Percentiles rank a stretch among this genome's conserved stretches.
These are phyloP conservation scores for Heterodera carotae DNA, from an alignment of 1,140 invertebrate genomes.

Conservation along the genomic window DNA sequence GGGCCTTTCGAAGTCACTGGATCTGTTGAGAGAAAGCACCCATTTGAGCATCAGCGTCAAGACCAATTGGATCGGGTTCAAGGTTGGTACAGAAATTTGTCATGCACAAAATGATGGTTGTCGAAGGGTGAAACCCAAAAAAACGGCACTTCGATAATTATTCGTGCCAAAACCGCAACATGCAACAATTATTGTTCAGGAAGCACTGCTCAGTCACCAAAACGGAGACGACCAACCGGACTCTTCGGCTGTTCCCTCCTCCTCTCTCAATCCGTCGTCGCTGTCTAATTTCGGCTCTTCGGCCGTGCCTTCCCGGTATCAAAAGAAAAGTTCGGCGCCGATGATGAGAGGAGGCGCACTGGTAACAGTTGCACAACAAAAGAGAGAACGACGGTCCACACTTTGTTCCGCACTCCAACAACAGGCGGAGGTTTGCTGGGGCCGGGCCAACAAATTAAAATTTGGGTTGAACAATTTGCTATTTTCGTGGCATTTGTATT, in stretches of 20 bases:
- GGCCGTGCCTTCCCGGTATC: conserved; percentile 37
- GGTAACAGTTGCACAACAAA: background rate
- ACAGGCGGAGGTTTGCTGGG: conserved; percentile 17
- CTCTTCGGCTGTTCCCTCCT: background rate
- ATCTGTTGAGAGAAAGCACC: conserved; percentile 86
- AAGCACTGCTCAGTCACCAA: conserved; percentile 22
- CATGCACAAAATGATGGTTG: background rate
- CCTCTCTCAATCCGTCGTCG: background rate
- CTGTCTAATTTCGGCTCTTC: background rate
- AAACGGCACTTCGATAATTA: no score
- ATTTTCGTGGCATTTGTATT: no score
- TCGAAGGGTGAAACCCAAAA: no score
- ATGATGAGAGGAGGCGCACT: background rate
- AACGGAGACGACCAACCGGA: conserved; percentile 7
- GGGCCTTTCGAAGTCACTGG: conserved; percentile 82
- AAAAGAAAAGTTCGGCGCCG: conserved; percentile 45
- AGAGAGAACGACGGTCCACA: conserved; percentile 25
- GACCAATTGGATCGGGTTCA: conserved; percentile 81
- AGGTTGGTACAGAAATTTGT: conserved; percentile 36
- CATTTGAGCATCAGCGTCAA: conserved; percentile 94
- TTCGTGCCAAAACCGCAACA: no score
- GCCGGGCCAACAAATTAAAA: no score
- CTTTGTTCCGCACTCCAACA: conserved; percentile 23
- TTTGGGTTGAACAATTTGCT: no score
- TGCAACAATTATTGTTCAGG: no score